Conservation (phyloP, 1,140 invertebrate genomes). For the Papilio dardanus region DNA sequence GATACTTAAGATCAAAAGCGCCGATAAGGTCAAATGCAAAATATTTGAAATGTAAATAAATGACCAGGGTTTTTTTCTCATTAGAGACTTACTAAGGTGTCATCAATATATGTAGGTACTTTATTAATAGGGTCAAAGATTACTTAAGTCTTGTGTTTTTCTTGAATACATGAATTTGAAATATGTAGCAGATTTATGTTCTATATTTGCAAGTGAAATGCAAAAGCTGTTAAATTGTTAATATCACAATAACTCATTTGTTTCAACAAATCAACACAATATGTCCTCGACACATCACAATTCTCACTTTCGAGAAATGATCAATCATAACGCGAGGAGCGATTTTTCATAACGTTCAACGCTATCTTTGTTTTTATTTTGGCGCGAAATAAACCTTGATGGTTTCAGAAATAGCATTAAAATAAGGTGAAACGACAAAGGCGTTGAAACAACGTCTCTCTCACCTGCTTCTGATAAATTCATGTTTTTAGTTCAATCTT, state of each 20-base stretch:
- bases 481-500: neutral
- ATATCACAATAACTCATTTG: conserved; percentile 66
- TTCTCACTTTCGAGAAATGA: conserved; percentile 72
- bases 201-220: conserved; percentile 34
- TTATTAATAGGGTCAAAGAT: too few species aligned
- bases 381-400: conserved; percentile 61
- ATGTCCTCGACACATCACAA: conserved; percentile 52
- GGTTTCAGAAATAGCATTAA: conserved; percentile 62
- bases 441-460: conserved; percentile 61
- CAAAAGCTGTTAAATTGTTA: conserved; percentile 56
- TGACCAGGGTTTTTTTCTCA: neutral
- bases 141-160: too few species aligned
- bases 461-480: conserved; percentile 58
- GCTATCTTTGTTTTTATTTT: conserved; percentile 70
- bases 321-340: conserved; percentile 76
- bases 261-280: conserved; percentile 76
- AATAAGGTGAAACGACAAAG: conserved; percentile 57
- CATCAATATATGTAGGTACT: neutral
- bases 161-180: neutral
- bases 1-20: neutral
- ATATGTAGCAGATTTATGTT: neutral
- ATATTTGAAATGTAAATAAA: neutral
- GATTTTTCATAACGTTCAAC: conserved; percentile 69
- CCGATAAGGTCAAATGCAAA: conserved; percentile 11
- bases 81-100: neutral